Evolutionary conservation across 2,797 vertebrate species (phyloP), one percentile per base, ranked within the genome.

Genomic region (Setipinna tenuifilis): DNA sequence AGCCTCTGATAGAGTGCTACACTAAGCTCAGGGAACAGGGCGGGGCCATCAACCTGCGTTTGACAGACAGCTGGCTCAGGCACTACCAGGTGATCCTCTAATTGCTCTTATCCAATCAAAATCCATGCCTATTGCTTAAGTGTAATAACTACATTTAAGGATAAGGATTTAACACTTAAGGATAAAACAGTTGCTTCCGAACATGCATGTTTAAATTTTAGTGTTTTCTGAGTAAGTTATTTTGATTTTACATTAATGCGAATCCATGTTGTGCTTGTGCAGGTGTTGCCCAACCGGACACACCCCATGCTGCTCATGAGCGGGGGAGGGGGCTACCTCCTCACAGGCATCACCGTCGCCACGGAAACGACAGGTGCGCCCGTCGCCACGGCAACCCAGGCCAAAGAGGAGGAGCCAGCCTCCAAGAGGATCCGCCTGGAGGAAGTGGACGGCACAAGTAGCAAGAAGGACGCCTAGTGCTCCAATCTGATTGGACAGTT

Each of bases 251-350:
- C n/a, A n/a, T n/a, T n/a, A n/a, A n/a, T n/a, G n/a, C n/a, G n/a
- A n/a, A n/a, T n/a, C 35, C 80, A 14, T 59, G 68, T 59, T 48
- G 6, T 41, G 25, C 80, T 25, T 78, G 0, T 84, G 14, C 87
- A 99, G 98, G 97, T 99, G 86, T 92, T 99, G 91, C 97, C 97
- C 3, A 97, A 99, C 92, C 95, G 98, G 92, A 99, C 98, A 71
- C 98, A 98, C 92, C 98, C 98, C 3, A 91, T 97, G 90, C 94
- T 99, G 81, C 94, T 96, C 85, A 99, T 99, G 97, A 99, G 98
- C 0, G 97, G 97, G 12, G 97, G 97, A 0, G 97, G 98, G 14
- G 98, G 98, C 1, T 99, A 97, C 93, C 91, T 99, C 71, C 96
- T 99, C 4, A 97, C 97, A 3, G 98, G 98, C 54, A 97, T 95